phyloP scores from a whole-genome alignment of 2,888 invertebrate genomes.

The Geophilus truncorum region DNA sequence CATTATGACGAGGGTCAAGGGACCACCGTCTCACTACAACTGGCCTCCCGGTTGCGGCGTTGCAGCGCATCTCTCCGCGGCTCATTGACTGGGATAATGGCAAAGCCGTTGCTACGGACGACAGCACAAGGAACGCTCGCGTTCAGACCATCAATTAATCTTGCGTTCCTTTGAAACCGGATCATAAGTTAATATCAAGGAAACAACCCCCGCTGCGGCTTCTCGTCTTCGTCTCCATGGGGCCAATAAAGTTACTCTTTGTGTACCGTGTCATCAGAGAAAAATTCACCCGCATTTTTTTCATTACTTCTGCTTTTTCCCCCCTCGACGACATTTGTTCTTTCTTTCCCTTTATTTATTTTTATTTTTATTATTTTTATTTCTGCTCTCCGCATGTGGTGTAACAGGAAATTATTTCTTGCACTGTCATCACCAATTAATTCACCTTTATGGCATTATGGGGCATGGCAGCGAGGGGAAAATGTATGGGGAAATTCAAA shows the following conservation, averaged over 20 bases:
- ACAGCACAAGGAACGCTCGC: neutral
- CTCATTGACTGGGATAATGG: conserved; percentile 25
- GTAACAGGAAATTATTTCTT: neutral
- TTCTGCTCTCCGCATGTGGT: neutral
- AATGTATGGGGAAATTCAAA: neutral
- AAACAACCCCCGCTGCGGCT: conserved; percentile 12
- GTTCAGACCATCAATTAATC: conserved; percentile 16
- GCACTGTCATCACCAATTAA: conserved; percentile 24
- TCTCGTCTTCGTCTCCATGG: conserved; percentile 21
- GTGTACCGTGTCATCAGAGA: neutral
- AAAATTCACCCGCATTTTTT: neutral
- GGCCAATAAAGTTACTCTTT: conserved; percentile 13
- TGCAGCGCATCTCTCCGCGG: conserved; percentile 13
- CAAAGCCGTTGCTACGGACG: conserved; percentile 15
- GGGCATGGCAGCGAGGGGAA: neutral
- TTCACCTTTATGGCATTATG: neutral
- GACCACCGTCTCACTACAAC: neutral
- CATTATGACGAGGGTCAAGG: conserved; percentile 23
- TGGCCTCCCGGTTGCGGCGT: neutral
- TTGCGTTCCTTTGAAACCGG: conserved; percentile 16
- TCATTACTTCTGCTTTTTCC: neutral
- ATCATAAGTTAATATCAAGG: conserved; percentile 25
- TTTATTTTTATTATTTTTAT: neutral
- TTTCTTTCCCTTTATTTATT: too few species aligned
- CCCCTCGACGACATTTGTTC: neutral